phyloP scores from a whole-genome alignment of 2,113 vertebrate genomes.

The Daboia siamensis region DNA sequence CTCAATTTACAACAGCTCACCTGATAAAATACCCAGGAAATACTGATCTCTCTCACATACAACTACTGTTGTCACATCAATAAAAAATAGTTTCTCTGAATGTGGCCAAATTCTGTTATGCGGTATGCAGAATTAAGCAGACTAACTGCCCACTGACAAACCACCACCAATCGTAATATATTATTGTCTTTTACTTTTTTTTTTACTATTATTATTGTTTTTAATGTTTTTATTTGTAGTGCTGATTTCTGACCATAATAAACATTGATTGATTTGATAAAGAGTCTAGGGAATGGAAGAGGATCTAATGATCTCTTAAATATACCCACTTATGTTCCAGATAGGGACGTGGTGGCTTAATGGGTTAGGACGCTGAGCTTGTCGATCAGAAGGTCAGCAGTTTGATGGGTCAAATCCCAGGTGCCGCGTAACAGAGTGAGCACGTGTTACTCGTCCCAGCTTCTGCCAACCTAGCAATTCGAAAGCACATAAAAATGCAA shows the following conservation, averaged over 20 bases:
- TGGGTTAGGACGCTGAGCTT: no score
- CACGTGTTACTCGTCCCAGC: no score
- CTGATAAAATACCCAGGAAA: not conserved
- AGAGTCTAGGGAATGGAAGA: not conserved
- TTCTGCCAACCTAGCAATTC: no score
- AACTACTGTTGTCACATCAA: not conserved
- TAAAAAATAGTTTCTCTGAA: not conserved
- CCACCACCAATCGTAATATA: no score
- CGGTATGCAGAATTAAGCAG: no score
- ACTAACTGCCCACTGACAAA: no score
- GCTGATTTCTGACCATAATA: not conserved
- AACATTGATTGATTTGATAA: not conserved
- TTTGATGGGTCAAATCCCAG: no score
- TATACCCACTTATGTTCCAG: constrained; percentile 70
- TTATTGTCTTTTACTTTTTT: not conserved
- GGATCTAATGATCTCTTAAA: constrained; percentile 10
- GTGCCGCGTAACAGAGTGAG: no score
- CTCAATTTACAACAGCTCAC: not conserved
- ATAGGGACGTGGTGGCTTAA: constrained; percentile 63
- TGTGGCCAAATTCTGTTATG: no score
- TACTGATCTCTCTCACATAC: not conserved
- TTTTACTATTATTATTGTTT: not conserved
- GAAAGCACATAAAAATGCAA: no score
- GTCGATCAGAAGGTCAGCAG: no score
- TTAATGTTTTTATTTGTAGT: not conserved